Conservation (phyloP, 2,113 vertebrate genomes). For the Erpornis zantholeuca region DNA sequence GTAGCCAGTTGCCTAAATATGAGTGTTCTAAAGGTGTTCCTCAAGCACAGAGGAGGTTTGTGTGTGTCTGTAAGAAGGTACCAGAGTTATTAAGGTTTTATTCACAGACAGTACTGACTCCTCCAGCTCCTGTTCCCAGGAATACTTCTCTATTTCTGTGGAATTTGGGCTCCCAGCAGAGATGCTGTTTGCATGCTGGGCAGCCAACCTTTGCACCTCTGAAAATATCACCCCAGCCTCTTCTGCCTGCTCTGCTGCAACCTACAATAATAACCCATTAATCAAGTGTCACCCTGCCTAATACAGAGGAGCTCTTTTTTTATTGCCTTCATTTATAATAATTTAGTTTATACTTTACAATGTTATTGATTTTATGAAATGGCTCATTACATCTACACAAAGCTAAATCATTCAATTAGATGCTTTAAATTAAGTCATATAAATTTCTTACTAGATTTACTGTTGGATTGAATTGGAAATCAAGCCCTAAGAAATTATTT, state of each 20-base stretch:
- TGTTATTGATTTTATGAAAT: conserved; percentile 70
- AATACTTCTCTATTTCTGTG: accelerated
- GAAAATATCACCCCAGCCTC: background rate
- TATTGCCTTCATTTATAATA: conserved; percentile 69
- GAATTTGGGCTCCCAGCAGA: background rate
- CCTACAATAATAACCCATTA: conserved; percentile 42
- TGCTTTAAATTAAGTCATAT: conserved; percentile 63
- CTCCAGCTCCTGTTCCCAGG: background rate
- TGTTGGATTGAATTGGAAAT: conserved; percentile 46
- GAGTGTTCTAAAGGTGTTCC: background rate
- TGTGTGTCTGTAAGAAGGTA: background rate
- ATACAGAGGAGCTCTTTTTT: conserved; percentile 47
- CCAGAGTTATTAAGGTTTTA: background rate
- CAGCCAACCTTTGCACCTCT: background rate
- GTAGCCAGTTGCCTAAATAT: background rate
- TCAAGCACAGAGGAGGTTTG: background rate
- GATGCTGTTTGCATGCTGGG: background rate
- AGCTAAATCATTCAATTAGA: conserved; percentile 68
- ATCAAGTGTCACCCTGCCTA: conserved; percentile 49
- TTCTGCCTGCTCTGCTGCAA: conserved; percentile 10
- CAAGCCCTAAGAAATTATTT: conserved; percentile 35
- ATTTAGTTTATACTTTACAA: conserved; percentile 67
- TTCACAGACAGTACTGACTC: background rate
- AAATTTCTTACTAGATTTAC: conserved; percentile 49
- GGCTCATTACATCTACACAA: conserved; percentile 65